phyloP scores from a whole-genome alignment of 2,113 vertebrate species.

The Rhynchomys soricoides region DNA sequence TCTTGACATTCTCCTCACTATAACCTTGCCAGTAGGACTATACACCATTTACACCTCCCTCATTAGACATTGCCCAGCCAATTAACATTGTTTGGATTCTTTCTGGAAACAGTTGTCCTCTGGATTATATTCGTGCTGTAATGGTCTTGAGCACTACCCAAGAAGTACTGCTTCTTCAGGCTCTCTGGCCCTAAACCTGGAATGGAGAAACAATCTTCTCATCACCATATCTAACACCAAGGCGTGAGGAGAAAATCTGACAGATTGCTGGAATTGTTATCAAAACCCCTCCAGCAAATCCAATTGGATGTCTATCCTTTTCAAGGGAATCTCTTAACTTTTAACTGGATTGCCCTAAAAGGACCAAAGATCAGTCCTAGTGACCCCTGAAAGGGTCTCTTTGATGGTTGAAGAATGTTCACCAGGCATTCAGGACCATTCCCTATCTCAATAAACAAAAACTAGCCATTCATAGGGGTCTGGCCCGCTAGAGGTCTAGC shows the following conservation, averaged over 20 bases:
- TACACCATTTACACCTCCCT: background rate
- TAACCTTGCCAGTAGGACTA: background rate
- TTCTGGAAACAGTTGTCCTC: background rate
- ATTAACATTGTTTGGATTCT: background rate
- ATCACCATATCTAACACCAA: background rate
- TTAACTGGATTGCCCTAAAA: background rate
- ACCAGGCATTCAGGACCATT: background rate
- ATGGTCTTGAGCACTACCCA: background rate
- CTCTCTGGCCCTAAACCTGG: background rate
- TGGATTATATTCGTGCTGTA: background rate
- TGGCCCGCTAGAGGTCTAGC: background rate
- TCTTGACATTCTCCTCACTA: background rate
- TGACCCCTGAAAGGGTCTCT: background rate
- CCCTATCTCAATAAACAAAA: background rate
- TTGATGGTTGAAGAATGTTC: background rate
- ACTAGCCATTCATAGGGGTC: background rate
- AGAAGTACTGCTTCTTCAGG: background rate
- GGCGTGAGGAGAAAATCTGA: background rate
- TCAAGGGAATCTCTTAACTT: background rate
- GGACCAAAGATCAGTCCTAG: background rate
- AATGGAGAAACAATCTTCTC: background rate
- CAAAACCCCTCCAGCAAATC: background rate
- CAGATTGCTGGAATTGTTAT: background rate
- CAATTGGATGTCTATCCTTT: background rate
- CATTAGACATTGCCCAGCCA: background rate